Percentiles rank a stretch among this genome's conserved stretches.
These are phyloP conservation scores for Sylvilagus floridanus DNA, from an alignment of 2,797 vertebrate species.

Conservation along the genomic window DNA sequence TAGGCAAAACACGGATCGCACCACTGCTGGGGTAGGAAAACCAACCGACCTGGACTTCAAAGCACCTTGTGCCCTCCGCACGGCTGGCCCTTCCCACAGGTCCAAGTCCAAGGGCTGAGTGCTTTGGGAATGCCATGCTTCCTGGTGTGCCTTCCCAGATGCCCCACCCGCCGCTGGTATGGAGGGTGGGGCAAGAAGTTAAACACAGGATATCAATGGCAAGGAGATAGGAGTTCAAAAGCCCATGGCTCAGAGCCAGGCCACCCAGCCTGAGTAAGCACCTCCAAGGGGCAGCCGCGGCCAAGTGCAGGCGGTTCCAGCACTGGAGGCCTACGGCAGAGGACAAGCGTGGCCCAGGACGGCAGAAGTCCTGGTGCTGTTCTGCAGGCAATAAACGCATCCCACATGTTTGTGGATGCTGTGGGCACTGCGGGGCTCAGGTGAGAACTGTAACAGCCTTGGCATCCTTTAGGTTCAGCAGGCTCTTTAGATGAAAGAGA, in stretches of 20 bases:
- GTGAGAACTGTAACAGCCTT: background rate
- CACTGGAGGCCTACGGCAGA: background rate
- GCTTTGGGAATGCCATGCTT: constrained; percentile 38
- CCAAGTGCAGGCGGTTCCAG: background rate
- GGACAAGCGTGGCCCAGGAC: background rate
- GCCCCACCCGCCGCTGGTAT: constrained; percentile 66
- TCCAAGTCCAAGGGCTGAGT: background rate
- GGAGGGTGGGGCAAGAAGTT: constrained; percentile 65
- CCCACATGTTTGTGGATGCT: background rate
- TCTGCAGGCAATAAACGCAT: background rate
- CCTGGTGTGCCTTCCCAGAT: constrained; percentile 49
- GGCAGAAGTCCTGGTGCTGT: background rate
- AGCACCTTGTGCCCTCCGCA: background rate
- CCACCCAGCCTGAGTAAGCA: background rate
- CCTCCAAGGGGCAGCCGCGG: background rate
- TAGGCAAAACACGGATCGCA: background rate
- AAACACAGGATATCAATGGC: constrained; percentile 61
- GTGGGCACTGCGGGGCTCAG: background rate
- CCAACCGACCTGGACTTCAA: background rate
- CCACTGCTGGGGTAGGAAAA: background rate
- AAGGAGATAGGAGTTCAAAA: constrained; percentile 45
- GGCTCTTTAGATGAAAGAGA: background rate
- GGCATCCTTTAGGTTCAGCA: background rate
- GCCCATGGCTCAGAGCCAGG: constrained; percentile 13
- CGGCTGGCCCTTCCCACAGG: background rate